Conservation (phyloP, 2,113 vertebrate species). For the Rhodinocichla rosea region DNA sequence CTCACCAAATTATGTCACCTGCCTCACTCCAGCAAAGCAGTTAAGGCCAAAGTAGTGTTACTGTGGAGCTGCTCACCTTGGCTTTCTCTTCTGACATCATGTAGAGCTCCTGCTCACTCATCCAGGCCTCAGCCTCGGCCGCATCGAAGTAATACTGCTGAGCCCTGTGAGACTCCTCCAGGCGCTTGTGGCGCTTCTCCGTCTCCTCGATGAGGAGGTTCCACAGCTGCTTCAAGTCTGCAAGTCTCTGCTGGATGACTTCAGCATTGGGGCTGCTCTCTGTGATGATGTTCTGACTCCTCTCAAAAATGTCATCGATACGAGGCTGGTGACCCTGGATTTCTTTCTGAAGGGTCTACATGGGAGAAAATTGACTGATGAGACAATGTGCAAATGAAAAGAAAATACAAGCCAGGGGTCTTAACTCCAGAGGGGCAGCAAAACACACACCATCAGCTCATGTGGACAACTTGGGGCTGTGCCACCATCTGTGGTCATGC, state of each 20-base stretch:
- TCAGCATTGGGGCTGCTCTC: slow-evolving; percentile 81
- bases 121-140: slow-evolving; percentile 95
- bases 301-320: slow-evolving; percentile 90
- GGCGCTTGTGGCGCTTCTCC: slow-evolving; percentile 82
- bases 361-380: neutral
- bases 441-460: neutral
- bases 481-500: neutral
- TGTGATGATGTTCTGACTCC: slow-evolving; percentile 83
- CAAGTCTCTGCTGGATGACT: slow-evolving; percentile 81
- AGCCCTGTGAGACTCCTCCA: slow-evolving; percentile 90
- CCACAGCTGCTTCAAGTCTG: slow-evolving; percentile 86
- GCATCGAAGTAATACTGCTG: slow-evolving; percentile 98
- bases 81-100: slow-evolving; percentile 99
- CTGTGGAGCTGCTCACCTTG: slow-evolving; percentile 78
- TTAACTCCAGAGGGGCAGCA: neutral
- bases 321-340: slow-evolving; percentile 95
- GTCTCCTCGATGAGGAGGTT: slow-evolving; percentile 84
- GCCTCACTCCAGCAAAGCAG: neutral
- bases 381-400: neutral
- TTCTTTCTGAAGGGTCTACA: slow-evolving; percentile 95
- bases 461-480: neutral
- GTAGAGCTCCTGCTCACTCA: slow-evolving; percentile 98
- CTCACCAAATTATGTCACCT: neutral
- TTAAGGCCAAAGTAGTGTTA: neutral
- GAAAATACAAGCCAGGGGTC: neutral